Conservation (phyloP, 2,888 invertebrate genomes). For the Metallyticus violacea region DNA sequence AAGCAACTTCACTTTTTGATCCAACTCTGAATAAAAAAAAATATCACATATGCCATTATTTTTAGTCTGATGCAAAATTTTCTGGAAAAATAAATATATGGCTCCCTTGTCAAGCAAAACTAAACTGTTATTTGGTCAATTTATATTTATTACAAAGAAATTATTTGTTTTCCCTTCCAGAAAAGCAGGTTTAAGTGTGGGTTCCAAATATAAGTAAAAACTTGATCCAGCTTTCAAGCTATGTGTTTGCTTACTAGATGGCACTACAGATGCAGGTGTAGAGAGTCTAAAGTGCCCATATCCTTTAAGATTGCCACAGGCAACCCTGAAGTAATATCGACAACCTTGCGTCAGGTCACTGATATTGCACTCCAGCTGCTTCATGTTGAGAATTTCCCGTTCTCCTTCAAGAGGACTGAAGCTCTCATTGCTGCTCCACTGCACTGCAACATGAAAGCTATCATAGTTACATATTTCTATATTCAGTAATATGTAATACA, state of each 20-base stretch:
- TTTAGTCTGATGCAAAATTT: no score
- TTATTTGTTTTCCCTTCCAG: no score
- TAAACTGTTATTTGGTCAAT: no score
- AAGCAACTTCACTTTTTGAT: no score
- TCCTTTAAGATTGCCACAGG: constrained; percentile 91
- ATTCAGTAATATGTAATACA: neutral
- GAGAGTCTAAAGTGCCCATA: constrained; percentile 77
- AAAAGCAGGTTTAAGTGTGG: no score
- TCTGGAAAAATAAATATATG: no score
- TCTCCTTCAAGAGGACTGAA: constrained; percentile 80
- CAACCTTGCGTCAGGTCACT: constrained; percentile 81
- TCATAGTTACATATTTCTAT: neutral
- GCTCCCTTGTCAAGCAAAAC: no score
- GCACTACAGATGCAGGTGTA: constrained; percentile 80
- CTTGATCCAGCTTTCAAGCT: no score
- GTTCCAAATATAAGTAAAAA: no score
- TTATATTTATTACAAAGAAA: no score
- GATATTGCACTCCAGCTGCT: constrained; percentile 58
- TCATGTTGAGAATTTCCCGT: constrained; percentile 69
- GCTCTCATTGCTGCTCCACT: constrained; percentile 87
- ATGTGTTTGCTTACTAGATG: constrained; percentile 71
- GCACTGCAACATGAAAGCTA: constrained; percentile 59
- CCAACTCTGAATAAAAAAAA: no score
- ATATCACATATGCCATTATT: no score
- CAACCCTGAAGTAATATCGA: constrained; percentile 84